Percentiles rank a stretch among this genome's conserved stretches.
phyloP scores from a whole-genome alignment of 2,797 vertebrate genomes.

The Semaprochilodus insignis region DNA sequence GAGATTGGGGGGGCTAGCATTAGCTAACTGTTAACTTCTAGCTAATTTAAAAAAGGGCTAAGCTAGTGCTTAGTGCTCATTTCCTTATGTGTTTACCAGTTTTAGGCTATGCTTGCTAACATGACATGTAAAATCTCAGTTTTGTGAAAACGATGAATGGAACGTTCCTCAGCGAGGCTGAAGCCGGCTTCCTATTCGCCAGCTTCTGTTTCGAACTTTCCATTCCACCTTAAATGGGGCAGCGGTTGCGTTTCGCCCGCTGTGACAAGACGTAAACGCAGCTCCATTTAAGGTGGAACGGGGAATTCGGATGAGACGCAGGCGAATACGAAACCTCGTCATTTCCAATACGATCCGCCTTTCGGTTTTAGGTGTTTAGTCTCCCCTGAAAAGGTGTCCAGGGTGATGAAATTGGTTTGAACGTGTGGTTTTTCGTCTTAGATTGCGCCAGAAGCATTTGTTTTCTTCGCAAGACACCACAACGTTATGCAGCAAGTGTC shows the following conservation, averaged over 20 bases:
- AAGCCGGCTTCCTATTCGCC: not conserved
- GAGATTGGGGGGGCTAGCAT: constrained; percentile 52
- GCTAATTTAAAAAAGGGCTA: not conserved
- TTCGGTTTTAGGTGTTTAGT: not conserved
- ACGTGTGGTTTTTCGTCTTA: constrained; percentile 14
- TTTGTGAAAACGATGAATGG: not conserved
- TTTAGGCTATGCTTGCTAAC: no score
- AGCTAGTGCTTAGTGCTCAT: not conserved
- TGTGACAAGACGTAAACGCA: not conserved
- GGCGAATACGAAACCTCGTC: not conserved
- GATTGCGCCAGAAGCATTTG: constrained; percentile 29
- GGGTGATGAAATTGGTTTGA: constrained; percentile 17
- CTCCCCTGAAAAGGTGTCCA: not conserved
- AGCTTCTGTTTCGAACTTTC: not conserved
- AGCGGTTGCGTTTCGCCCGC: not conserved
- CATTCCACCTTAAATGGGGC: not conserved
- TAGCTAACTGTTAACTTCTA: not conserved
- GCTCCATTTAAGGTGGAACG: not conserved
- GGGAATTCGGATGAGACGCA: not conserved
- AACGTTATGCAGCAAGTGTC: not conserved
- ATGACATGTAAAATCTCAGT: not conserved
- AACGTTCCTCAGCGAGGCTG: not conserved
- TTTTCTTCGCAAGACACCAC: constrained; percentile 1
- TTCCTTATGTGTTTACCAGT: no score
- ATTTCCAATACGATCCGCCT: not conserved